Evolutionary conservation across 2,888 invertebrate genomes (phyloP), one percentile per base, ranked within the genome.

Genomic region (Cremastinae sp.): DNA sequence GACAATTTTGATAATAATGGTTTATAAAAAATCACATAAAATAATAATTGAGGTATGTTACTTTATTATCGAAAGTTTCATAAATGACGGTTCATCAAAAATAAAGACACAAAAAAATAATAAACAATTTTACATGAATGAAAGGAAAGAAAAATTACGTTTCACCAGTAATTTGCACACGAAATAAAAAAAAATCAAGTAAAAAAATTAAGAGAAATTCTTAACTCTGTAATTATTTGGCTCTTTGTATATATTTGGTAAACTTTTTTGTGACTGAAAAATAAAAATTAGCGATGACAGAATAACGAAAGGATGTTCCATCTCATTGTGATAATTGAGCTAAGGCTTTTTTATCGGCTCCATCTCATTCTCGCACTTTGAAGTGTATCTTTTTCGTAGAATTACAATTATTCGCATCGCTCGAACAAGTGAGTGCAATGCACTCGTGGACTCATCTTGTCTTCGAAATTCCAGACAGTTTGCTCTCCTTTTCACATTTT

Each of bases 381-480:
- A 51, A 62, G 34, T n/a, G n/a, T n/a, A 43, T 51, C 59, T 62
- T 36, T 70, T 75, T 72, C 75, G 64, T 61, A 62, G 61, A 75
- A 75, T 65, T 47, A 53, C 54, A 71, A 72, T 75, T 72, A 75
- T 72, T 64, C 62, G 68, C 75, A 68, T 53, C 53, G 69, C 61
- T 70, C 58, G 49, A 72, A 36, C 58, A 66, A 61, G 28, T 12
- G 68, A 72, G 72, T 75, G 75, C 75, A 75, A 68, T 62, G 68
- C 45, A 68, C 72, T 22, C 58, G 12, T 36, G 51, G 41, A 9
- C n/a, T 45, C 9, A 22, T 45, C 66, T 36, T 38, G 28, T 45
- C 53, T 20, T 47, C 3, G n/a, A 56, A 56, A 61, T 45, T 66
- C 34, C 41, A n/a, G 43, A 41, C 28, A 16, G 28, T 53, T 10